These are phyloP conservation scores for Gonatopus flavifemur DNA, from an alignment of 1,140 invertebrate species.

Conservation along the genomic window DNA sequence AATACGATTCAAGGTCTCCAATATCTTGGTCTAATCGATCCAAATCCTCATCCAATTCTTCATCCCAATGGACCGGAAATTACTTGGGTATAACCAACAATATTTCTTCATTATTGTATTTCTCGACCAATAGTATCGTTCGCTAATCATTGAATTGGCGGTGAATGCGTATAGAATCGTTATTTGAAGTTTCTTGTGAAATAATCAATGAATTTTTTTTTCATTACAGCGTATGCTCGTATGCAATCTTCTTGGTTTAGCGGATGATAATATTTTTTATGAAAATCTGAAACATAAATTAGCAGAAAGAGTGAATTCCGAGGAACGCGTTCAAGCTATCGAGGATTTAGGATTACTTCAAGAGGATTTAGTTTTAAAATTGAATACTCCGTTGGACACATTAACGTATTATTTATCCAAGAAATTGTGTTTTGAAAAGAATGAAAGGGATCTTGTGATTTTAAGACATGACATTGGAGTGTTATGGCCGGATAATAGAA, in stretches of 20 bases:
- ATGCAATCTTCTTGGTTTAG: slow-evolving; percentile 81
- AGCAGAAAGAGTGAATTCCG: slow-evolving; percentile 73
- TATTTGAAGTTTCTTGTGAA: slow-evolving; percentile 1
- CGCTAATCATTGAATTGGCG: too few relatives aligned
- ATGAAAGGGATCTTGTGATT: slow-evolving; percentile 93
- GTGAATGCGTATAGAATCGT: too few relatives aligned
- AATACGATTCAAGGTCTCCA: slow-evolving; percentile 85
- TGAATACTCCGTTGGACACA: slow-evolving; percentile 87
- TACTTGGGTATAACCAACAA: slow-evolving; percentile 76
- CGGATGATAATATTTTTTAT: slow-evolving; percentile 86
- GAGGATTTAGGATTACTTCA: slow-evolving; percentile 87
- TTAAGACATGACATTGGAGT: slow-evolving; percentile 92
- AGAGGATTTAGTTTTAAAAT: slow-evolving; percentile 80
- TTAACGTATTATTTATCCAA: slow-evolving; percentile 88
- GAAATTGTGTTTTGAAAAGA: slow-evolving; percentile 74
- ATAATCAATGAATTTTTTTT: neutral
- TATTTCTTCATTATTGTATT: too few relatives aligned
- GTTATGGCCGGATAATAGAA: slow-evolving; percentile 83
- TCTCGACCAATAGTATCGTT: too few relatives aligned
- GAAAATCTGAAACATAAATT: slow-evolving; percentile 87
- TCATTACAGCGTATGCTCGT: slow-evolving; percentile 76
- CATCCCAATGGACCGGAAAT: slow-evolving; percentile 95
- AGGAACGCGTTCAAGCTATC: slow-evolving; percentile 69
- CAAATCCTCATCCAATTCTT: slow-evolving; percentile 80
- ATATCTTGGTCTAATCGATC: slow-evolving; percentile 84